Conservation (phyloP, 2,888 invertebrate genomes). For the Drosophila pullipes region DNA sequence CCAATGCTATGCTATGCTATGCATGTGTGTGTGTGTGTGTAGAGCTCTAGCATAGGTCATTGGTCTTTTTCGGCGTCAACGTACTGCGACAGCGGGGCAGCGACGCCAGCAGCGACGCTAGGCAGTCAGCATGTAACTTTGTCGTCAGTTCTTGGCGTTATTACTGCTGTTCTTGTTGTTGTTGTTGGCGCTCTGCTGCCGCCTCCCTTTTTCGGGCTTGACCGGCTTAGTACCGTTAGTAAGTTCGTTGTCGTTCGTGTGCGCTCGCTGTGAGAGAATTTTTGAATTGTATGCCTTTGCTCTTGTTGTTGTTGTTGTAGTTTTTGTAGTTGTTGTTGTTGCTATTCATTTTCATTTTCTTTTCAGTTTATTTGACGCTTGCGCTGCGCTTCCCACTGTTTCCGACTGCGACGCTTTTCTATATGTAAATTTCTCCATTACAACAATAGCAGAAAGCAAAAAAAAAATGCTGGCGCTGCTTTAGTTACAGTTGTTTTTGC, state of each 20-base stretch:
- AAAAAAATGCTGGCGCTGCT: constrained; percentile 59
- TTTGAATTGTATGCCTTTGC: constrained; percentile 53
- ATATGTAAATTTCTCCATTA: constrained; percentile 77
- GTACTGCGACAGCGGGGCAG: constrained; percentile 76
- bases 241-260: constrained; percentile 75
- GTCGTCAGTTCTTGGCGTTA: constrained; percentile 66
- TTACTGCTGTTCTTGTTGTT: constrained; percentile 19
- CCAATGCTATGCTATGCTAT: constrained; percentile 38
- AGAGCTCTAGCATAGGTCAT: constrained; percentile 83
- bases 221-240: constrained; percentile 82
- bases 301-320: constrained; percentile 15
- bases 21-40: constrained; percentile 31
- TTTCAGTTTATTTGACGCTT: constrained; percentile 67
- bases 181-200: constrained; percentile 57
- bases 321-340: constrained; percentile 31
- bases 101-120: constrained; percentile 47
- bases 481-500: constrained; percentile 52
- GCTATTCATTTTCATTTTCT: constrained; percentile 80
- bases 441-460: constrained; percentile 41
- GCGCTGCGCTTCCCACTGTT: constrained; percentile 48
- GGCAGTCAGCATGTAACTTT: constrained; percentile 77
- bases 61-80: constrained; percentile 85
- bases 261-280: constrained; percentile 64
- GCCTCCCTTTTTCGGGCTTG: constrained; percentile 67
- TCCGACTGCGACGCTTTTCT: constrained; percentile 50